Evolutionary conservation across 2,888 invertebrate species (phyloP), one percentile per base, ranked within the genome.

Genomic region (Drosophila anomelani): DNA sequence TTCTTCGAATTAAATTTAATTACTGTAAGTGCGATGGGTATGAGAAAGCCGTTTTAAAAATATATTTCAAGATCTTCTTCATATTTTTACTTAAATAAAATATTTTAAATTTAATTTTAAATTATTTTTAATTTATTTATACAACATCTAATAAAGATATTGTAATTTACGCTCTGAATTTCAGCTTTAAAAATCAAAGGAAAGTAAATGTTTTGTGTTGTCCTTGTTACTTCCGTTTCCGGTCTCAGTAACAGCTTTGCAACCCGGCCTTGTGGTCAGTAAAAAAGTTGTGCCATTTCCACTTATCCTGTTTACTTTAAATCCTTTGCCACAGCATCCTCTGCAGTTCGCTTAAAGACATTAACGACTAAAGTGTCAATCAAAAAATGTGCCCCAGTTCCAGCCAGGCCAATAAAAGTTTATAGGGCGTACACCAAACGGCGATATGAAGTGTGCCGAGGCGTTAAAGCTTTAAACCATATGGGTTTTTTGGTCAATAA

Each of bases 1-100:
- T 54, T 54, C 38, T 39, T n/a, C 10, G 29, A 63, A 51, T 72
- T 44, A 53, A 41, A 63, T 63, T 43, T 73, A 72, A 71, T 71
- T 51, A 62, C 55, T 20, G 7, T 62, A 55, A 60, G 61, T 54
- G 71, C 26, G 41, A 20, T 59, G 51, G 43, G 43, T 23, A n/a
- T 47, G n/a, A 34, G 49, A 17, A 34, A 34, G 15, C 47, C 10
- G 4, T 29, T 32, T 13, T 44, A 13, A 6, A 44, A 43, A 43
- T 43, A 43, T 43, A 43, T 5, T 43, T 29, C 29, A 29, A 26
- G 26, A 26, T 26, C 26, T 26, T 26, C 26, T 26, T 26, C 26
- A 26, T 26, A 26, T 26, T 26, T 26, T 26, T 26, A 26, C 26
- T 4, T 4, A 26, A 26, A 3, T 4, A 26, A 26, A 4, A 4